Conservation (phyloP, 1,140 invertebrate genomes). For the Orchestia grillus region DNA sequence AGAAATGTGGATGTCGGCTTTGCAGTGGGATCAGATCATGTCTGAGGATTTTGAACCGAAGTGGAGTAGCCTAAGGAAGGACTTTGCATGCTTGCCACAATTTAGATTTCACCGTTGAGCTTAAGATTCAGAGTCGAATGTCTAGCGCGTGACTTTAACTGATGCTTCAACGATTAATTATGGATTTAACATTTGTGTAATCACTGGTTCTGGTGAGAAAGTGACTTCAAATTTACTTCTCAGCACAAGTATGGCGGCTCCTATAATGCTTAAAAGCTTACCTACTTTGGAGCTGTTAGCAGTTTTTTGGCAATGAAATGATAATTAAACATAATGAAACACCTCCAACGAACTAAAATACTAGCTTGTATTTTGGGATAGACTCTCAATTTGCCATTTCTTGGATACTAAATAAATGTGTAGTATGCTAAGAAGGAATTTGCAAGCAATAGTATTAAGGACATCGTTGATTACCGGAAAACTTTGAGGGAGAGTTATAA, state of each 20-base stretch:
- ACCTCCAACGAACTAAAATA: neutral
- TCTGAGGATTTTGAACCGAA: too few relatives aligned
- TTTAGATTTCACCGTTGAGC: too few relatives aligned
- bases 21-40: too few relatives aligned
- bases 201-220: neutral
- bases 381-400: neutral
- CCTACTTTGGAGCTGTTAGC: slow-evolving; percentile 4
- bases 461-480: neutral
- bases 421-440: neutral
- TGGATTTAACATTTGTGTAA: neutral
- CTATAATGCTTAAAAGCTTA: neutral
- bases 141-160: neutral
- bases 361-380: neutral
- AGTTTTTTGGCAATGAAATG: neutral
- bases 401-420: neutral
- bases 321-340: neutral
- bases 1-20: too few relatives aligned
- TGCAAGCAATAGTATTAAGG: neutral
- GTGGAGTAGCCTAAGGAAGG: too few relatives aligned
- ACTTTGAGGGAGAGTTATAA: neutral
- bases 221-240: neutral
- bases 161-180: neutral
- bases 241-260: neutral
- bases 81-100: too few relatives aligned
- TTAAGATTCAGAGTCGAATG: neutral